Evolutionary conservation across 2,888 invertebrate species (phyloP), one percentile per base, ranked within the genome.

Genomic region (Coenonympha glycerion): DNA sequence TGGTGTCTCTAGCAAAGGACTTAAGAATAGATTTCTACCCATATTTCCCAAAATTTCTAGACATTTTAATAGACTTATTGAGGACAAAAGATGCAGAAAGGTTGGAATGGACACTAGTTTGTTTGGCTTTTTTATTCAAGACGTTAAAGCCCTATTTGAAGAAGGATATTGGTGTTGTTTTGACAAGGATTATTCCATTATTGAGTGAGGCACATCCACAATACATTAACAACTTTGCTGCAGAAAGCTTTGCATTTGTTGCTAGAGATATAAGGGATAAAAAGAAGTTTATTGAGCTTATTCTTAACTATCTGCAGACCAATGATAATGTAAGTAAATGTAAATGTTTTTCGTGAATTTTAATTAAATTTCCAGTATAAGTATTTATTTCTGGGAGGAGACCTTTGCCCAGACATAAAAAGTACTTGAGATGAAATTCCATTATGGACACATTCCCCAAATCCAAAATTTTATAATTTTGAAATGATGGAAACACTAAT

Each of bases 171-270:
- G 89, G 90, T 39, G 85, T 89, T 9, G 91, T 96, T 0, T 90
- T 95, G 57, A 90, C 90, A 58, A 87, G 90, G 39, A 88, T 95
- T 6, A 73, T 95, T 26, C 95, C 95, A 0, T 79, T 98, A 3
- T 76, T 98, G 28, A 92, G 93, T 61, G 92, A 92, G 45, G 85
- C 88, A n/a, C 91, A 92, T 64, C 94, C 95, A 18, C 90, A 91
- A 55, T 96, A 97, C 70, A 92, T 98, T 16, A 93, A 94, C 61
- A 93, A 93, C 68, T 99, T 98, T 90, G 97, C 98, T 3, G 96
- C 97, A 0, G 97, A 98, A 81, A 95, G 97, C 77, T 98, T 98
- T 88, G 94, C 98, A 0, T 98, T 96, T 87, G 93, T 99, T 1
- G 94, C 96, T 2, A 89, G 98, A 58, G 96, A 96, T 88, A 92